Base-by-base conservation (phyloP, 2,797 vertebrate species). In the Halcyon smyrnensis region DNA sequence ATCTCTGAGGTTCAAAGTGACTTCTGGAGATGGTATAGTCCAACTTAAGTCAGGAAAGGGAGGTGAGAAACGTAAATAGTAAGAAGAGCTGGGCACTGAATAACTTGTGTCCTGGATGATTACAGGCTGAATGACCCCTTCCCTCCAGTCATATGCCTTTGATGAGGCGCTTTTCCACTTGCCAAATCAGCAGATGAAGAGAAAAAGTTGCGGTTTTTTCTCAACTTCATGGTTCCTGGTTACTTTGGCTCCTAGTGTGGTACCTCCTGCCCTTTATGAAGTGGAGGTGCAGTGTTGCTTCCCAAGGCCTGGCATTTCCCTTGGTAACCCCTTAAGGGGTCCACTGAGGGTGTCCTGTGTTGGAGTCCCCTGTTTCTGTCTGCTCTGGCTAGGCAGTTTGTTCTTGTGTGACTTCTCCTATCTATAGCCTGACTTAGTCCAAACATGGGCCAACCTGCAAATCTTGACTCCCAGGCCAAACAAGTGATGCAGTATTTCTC, bases 401-500 rank as follows among this genome's bases (percentile, higher is more conserved):
- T 50, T 30, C 80, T 51, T 10, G 2, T 59, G 37, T 88, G 68
- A 43, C 36, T 2, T 6, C 23, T 70, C 25, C 68, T 77, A 46
- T 24, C 59, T 53, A 1, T n/a, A 62, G 64, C 39, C 67, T 75
- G 78, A 14, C 37, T 16, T 4, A 41, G 62, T 16, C 70, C 0
- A 0, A 41, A 8, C 12, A 8, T 0, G 1, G 39, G 30, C 53
- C 50, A 56, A 3, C 41, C 37, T 21, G 6, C 25, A 3, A 27
- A 15, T 64, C 51, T 20, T 15, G 71, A 11, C 67, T 50, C 16
- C 21, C 36, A 48, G 59, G 43, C 63, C 63, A 71, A 24, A 37
- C 2, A 34, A 30, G 32, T 3, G 2, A 30, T 12, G 18, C 21
- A 9, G 27, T 15, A 45, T 50, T 68, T 36, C 57, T 73, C 57